Evolutionary conservation across 2,113 vertebrate species (phyloP).

Genomic region (Eupsittula cactorum): DNA sequence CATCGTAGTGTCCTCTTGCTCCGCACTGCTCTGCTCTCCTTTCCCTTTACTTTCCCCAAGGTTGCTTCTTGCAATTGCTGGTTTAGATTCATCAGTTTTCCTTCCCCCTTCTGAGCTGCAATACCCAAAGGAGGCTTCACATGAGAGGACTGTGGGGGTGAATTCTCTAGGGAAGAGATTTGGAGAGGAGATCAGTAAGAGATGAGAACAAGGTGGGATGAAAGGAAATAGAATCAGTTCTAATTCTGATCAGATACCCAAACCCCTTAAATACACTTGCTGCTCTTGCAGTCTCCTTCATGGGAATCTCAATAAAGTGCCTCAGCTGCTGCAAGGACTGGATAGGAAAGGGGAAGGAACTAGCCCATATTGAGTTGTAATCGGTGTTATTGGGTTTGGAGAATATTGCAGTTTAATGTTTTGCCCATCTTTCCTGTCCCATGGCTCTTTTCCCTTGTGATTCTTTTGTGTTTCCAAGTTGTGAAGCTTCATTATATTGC

Average conservation of each 20-base stretch:
- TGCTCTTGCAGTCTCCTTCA: neutral
- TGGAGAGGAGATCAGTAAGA: neutral
- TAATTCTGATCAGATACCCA: neutral
- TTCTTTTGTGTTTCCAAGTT: neutral
- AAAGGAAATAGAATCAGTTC: neutral
- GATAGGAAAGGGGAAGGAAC: neutral
- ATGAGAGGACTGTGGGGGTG: fast-evolving
- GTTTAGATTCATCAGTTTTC: neutral
- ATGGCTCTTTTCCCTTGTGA: neutral
- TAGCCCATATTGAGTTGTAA: neutral
- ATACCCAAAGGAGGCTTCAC: neutral
- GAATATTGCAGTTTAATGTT: neutral
- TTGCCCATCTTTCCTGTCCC: neutral
- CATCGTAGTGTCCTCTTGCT: fast-evolving
- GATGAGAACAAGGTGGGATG: constrained; percentile 17
- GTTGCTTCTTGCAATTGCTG: neutral
- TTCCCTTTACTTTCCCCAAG: neutral
- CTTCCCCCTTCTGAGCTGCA: neutral
- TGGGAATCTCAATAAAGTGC: neutral
- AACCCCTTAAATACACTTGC: neutral
- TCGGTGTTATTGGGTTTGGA: neutral
- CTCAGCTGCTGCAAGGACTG: neutral
- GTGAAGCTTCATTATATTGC: neutral
- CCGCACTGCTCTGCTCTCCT: neutral
- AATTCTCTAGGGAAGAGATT: neutral